Evolutionary conservation across 30 jellyfish, hydroid and myxozoan genomes (phyloP), one percentile per base, ranked within the genome.

Genomic region (Aurelia sp.): DNA sequence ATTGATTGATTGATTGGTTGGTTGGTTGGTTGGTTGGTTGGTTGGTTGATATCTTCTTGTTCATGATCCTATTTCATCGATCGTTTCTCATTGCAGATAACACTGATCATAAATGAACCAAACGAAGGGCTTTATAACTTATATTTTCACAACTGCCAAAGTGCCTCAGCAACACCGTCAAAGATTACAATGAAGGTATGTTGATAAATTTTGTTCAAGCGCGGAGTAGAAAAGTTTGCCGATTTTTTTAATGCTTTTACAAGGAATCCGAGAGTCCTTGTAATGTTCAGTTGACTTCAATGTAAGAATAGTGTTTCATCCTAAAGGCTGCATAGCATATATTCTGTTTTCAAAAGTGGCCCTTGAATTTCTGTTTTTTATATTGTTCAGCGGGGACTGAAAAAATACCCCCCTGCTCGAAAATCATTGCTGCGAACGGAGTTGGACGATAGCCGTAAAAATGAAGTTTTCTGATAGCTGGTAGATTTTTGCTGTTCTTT

Each of bases 41-140:
- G 0, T 10, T 44, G 72, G 0, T 16, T 16, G 15, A 33, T n/a
- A 53, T 59, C 27, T 35, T 18, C 12, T 77, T 21, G 17, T 3
- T 10, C 12, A 9, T 15, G 16, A 51, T 21, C 0, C 27, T 18
- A 12, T 74, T 3, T 38, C 53, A 24, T 15, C 16, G 75, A 24
- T 4, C 22, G 19, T 74, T 48, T 72, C 72, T 57, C 24, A 2
- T 92, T 88, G 30, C 84, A 95, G 99, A 85, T 95, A 78, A 81
- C 96, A 15, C 72, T 95, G 2, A 67, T 95, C 13, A 76, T 79
- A 40, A 78, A 92, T 65, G 72, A 66, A 8, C 88, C 78, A 3
- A 94, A 95, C 53, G 98, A 80, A 58, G 99, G 99, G 0, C 88
- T 95, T 13, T 95, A 95, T 77, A 95, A 95, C 72, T 73, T 95